Conservation (phyloP, 2,797 vertebrate species). For the Dallia pectoralis region DNA sequence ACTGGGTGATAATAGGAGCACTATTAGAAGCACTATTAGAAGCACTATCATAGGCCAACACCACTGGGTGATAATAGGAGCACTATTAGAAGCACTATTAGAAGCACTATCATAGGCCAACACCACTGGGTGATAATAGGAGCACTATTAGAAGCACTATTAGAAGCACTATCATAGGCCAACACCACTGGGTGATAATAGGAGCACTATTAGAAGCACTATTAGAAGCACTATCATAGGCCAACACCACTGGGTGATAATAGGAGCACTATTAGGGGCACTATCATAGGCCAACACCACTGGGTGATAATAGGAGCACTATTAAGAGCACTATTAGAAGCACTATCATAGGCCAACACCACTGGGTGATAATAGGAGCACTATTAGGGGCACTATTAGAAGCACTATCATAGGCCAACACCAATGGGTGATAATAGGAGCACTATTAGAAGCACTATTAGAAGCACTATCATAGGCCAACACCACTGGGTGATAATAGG, state of each 20-base stretch:
- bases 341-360: conserved; percentile 58
- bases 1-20: too few species aligned
- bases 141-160: too few species aligned
- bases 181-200: conserved; percentile 65
- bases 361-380: too few species aligned
- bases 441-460: too few species aligned
- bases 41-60: conserved; percentile 58
- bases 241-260: conserved; percentile 62
- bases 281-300: conserved; percentile 56
- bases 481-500: conserved; percentile 68
- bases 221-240: conserved; percentile 63
- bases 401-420: conserved; percentile 58
- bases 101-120: conserved; percentile 59
- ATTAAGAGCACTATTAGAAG: too few species aligned
- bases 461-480: conserved; percentile 59
- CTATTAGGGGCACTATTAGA: too few species aligned
- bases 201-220: too few species aligned
- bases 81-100: too few species aligned
- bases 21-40: too few species aligned
- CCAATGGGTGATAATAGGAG: conserved; percentile 70
- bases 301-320: too few species aligned
- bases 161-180: conserved; percentile 61
- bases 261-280: too few species aligned
- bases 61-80: conserved; percentile 70
- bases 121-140: conserved; percentile 68